Conservation (phyloP, 2,113 vertebrate species). For the Dascyllus trimaculatus region DNA sequence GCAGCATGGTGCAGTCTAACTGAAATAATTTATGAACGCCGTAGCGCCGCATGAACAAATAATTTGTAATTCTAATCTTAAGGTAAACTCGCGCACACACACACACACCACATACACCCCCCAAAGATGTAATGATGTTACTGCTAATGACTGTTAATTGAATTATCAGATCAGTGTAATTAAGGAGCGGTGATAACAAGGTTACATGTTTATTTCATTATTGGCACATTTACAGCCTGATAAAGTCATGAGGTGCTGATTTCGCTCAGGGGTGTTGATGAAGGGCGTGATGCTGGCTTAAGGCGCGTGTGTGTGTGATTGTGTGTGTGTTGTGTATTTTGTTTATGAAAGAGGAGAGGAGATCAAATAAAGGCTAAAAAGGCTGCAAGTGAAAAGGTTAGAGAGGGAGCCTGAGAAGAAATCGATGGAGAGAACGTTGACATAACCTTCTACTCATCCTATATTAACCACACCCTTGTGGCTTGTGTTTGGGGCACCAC, state of each 20-base stretch:
- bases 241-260: neutral
- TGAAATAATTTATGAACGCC: neutral
- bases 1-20: neutral
- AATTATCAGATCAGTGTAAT: slow-evolving; percentile 35
- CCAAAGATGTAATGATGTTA: neutral
- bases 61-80: neutral
- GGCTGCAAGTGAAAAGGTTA: slow-evolving; percentile 54
- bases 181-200: slow-evolving; percentile 18
- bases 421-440: slow-evolving; percentile 71
- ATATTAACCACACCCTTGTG: slow-evolving; percentile 64
- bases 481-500: slow-evolving; percentile 22
- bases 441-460: slow-evolving; percentile 68
- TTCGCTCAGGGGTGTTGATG: neutral
- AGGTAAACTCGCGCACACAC: neutral
- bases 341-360: neutral
- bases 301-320: no score
- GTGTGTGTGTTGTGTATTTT: no score
- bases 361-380: slow-evolving; percentile 7
- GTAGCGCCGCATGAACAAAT: neutral
- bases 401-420: slow-evolving; percentile 47
- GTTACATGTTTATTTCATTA: slow-evolving; percentile 30
- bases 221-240: slow-evolving; percentile 6
- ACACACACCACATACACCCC: neutral
- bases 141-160: slow-evolving; percentile 37
- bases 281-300: no score